Percentiles rank a stretch among this genome's conserved stretches.
These are phyloP conservation scores for Drepana arcuata DNA, from an alignment of 1,140 invertebrate species.

Conservation along the genomic window DNA sequence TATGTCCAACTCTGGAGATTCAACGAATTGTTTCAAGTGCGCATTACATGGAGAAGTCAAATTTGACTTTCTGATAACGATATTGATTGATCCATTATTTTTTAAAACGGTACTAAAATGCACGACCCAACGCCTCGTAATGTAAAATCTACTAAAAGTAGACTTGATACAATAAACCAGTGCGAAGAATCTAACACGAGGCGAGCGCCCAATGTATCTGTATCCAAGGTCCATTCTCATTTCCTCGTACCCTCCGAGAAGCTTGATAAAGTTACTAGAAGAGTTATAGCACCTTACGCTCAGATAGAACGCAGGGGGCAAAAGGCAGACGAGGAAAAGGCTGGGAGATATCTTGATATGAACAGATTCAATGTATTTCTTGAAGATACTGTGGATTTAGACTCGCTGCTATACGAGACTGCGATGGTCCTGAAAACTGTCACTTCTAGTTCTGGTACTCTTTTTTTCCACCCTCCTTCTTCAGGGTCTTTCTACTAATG, in stretches of 20 bases:
- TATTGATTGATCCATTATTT: no score
- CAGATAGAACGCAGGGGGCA: slow-evolving; percentile 60
- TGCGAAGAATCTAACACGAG: slow-evolving; percentile 15
- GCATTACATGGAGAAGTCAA: no score
- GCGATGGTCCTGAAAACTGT: slow-evolving; percentile 68
- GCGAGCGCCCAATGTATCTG: no score
- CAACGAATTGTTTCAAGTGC: no score
- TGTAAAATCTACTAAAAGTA: slow-evolving; percentile 37
- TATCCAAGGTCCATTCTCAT: slow-evolving; percentile 45
- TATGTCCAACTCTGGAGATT: no score
- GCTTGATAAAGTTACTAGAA: slow-evolving; percentile 60
- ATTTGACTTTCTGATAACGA: no score
- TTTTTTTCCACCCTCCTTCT: no score
- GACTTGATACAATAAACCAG: slow-evolving; percentile 31
- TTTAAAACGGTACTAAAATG: no score
- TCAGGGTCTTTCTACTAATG: no score
- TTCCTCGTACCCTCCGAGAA: slow-evolving; percentile 55
- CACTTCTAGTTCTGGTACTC: slow-evolving; percentile 67
- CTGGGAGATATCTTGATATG: slow-evolving; percentile 46
- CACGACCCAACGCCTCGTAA: slow-evolving; percentile 22
- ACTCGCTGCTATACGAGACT: slow-evolving; percentile 70
- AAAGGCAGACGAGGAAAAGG: slow-evolving; percentile 39
- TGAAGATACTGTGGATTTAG: slow-evolving; percentile 68
- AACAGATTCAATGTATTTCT: slow-evolving; percentile 63
- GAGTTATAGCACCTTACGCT: slow-evolving; percentile 72